Base-by-base conservation (phyloP, 2,113 vertebrate genomes). In the Tupaia chinensis region DNA sequence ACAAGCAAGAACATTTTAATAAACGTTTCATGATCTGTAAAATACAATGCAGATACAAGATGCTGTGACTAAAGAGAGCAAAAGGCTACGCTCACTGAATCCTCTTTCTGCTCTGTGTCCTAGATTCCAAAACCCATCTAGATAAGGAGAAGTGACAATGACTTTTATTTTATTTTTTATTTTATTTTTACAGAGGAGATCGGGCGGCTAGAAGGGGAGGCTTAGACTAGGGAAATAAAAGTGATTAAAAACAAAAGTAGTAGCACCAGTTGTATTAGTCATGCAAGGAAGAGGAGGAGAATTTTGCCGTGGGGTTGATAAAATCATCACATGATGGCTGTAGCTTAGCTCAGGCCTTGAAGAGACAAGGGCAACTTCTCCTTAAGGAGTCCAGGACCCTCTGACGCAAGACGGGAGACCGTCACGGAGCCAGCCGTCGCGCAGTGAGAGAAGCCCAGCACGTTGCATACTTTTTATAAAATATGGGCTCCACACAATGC, bases 11-110 rank as follows among this genome's bases (percentile, higher is more conserved):
- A 34, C 17, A 58, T 79, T 84, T 77, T 81, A 91, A 32, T 44
- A 85, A 89, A 19, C 82, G 56, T 87, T 91, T 81, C 77, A 60
- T 19, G 92, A 96, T 68, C 32, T 68, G 7, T 69, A 73, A 91
- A 83, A 60, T 61, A 89, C 56, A 91, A 16, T 9, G 9, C 10
- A 91, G 79, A n/a, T 17, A 84, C 11, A 32, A 4, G 29, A 63
- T 19, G 25, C 53, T 91, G 76, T 69, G 17, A 74, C 79, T 23
- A 76, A 78, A 77, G 34, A 61, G 44, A 1, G 9, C 65, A n/a
- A n/a, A 56, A 92, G 53, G n/a, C 23, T 16, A 4, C 27, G 44
- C 14, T 87, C 16, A 56, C 13, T 19, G 29, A 92, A 34, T 66
- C 19, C 69, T 60, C 12, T n/a, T 83, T 95, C 85, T 19, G 16